Conservation (phyloP, 2,113 vertebrate genomes). For the Labeo rohita region DNA sequence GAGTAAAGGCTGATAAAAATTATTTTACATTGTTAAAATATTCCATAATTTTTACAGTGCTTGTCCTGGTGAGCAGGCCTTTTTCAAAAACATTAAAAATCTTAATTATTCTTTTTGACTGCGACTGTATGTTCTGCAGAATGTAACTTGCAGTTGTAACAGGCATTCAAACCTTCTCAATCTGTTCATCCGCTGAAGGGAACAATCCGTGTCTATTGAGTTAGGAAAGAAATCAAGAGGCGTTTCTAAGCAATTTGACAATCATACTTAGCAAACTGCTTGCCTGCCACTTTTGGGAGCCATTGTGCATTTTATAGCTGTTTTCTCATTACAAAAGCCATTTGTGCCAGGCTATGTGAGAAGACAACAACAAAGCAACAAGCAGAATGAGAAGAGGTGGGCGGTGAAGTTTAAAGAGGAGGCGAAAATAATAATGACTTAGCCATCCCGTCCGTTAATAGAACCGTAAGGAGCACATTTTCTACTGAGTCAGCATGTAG, state of each 20-base stretch:
- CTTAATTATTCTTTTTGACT: not conserved
- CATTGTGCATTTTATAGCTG: slow-evolving; percentile 32
- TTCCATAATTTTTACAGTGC: no score
- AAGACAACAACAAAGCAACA: slow-evolving; percentile 17
- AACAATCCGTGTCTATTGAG: slow-evolving; percentile 31
- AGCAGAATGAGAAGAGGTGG: slow-evolving; percentile 22
- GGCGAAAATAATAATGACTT: slow-evolving; percentile 23
- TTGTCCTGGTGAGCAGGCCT: not conserved
- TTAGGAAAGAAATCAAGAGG: slow-evolving; percentile 37
- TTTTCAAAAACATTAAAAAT: not conserved
- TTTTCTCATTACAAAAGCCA: slow-evolving; percentile 40
- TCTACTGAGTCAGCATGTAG: slow-evolving; percentile 14
- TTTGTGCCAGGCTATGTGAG: not conserved
- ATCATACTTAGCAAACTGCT: slow-evolving; percentile 9
- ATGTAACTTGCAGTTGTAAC: not conserved
- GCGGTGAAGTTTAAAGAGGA: slow-evolving; percentile 1
- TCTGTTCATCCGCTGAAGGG: not conserved
- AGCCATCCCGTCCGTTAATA: not conserved
- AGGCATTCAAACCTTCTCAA: not conserved
- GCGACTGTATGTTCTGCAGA: not conserved
- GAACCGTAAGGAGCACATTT: not conserved
- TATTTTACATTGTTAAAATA: no score
- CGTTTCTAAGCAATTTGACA: slow-evolving; percentile 33
- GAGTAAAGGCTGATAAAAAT: no score
- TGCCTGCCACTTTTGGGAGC: slow-evolving; percentile 29